Percentiles rank a stretch among this genome's conserved stretches.
Evolutionary conservation across 2,797 vertebrate species (phyloP).

Genomic region (Scomberomorus guttatus): DNA sequence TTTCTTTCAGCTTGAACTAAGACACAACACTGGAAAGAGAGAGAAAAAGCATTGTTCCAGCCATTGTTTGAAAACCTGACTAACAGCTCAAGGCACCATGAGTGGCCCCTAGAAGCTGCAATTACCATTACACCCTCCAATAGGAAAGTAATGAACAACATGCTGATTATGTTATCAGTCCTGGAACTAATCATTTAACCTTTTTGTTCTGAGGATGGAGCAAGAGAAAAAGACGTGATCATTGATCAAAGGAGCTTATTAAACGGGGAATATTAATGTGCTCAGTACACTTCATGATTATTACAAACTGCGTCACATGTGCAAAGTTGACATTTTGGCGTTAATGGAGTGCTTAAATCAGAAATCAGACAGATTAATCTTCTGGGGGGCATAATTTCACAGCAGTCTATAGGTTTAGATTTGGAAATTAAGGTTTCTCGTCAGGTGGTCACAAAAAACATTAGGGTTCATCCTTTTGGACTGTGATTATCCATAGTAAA

Average conservation of each 20-base stretch:
- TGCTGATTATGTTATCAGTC: slow-evolving; percentile 17
- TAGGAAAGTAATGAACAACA: slow-evolving; percentile 2
- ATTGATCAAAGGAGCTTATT: slow-evolving; percentile 23
- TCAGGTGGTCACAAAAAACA: neutral
- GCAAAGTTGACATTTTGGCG: neutral
- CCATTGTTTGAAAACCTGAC: slow-evolving; percentile 4
- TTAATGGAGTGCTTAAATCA: neutral
- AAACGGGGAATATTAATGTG: neutral
- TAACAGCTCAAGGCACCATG: neutral
- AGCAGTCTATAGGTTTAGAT: neutral
- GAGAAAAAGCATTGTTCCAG: slow-evolving; percentile 4
- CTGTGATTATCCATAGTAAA: neutral
- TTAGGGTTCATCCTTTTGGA: neutral
- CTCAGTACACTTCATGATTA: neutral
- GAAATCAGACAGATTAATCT: neutral
- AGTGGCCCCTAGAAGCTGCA: neutral
- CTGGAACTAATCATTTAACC: neutral
- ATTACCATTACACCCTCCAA: neutral
- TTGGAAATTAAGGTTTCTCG: neutral
- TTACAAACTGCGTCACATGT: slow-evolving; percentile 7
- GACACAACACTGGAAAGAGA: neutral
- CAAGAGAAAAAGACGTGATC: neutral
- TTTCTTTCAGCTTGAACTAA: neutral
- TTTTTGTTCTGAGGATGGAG: neutral
- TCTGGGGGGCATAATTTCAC: neutral